phyloP scores from a whole-genome alignment of 2,797 vertebrate genomes.

The Notolepis coatsorum region DNA sequence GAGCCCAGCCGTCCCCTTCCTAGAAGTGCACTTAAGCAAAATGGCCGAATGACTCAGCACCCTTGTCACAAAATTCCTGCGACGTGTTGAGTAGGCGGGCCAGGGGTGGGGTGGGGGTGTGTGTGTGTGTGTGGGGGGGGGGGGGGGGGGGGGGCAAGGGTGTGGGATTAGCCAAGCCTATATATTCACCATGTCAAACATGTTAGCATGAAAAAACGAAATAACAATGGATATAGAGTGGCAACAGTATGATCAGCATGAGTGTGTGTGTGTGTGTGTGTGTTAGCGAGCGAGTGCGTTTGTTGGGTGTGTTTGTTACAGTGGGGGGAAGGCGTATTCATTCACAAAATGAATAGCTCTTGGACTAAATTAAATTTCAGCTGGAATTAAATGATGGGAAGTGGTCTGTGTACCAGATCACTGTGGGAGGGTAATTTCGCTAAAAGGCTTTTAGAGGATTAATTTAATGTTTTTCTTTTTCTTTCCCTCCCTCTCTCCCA shows the following conservation, averaged over 20 bases:
- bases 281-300: constrained; percentile 37
- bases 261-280: not conserved
- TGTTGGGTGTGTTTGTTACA: constrained; percentile 37
- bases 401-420: constrained; percentile 59
- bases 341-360: constrained; percentile 86
- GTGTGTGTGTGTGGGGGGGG: not conserved
- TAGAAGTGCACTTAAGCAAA: constrained; percentile 59
- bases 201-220: constrained; percentile 39
- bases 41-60: constrained; percentile 68
- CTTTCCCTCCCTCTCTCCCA: constrained; percentile 68
- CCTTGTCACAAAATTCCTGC: constrained; percentile 30
- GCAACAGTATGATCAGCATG: constrained; percentile 46
- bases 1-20: constrained; percentile 20
- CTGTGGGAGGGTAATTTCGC: constrained; percentile 77
- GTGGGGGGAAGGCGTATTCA: constrained; percentile 63
- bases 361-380: constrained; percentile 85
- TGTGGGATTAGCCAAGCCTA: constrained; percentile 19
- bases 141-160: not conserved
- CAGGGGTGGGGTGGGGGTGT: not conserved
- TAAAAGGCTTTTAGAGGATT: constrained; percentile 90
- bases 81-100: not conserved
- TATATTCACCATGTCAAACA: constrained; percentile 31
- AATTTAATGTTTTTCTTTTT: constrained; percentile 71
- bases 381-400: constrained; percentile 80
- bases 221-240: constrained; percentile 21